These are phyloP conservation scores for Pristionchus mayeri DNA, from an alignment of 2,888 invertebrate species.

Conservation along the genomic window DNA sequence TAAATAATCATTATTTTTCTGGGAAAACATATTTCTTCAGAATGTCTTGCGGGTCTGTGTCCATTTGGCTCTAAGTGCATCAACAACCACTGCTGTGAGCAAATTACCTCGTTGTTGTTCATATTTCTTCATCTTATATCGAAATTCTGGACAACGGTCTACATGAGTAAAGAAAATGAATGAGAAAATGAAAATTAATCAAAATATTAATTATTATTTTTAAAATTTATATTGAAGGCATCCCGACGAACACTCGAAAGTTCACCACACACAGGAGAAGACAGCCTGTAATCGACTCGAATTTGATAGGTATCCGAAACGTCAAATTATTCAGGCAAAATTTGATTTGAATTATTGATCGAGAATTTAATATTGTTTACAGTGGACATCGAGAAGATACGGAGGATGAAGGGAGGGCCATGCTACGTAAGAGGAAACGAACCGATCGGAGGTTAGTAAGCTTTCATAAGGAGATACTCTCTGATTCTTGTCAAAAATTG, in stretches of 20 bases:
- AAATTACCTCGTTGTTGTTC: no score
- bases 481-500: background rate
- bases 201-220: background rate
- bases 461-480: background rate
- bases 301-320: conserved; percentile 5
- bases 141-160: no score
- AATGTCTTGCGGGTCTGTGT: conserved; percentile 66
- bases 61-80: conserved; percentile 67
- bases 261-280: background rate
- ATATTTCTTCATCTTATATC: no score
- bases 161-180: no score
- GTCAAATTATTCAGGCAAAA: background rate
- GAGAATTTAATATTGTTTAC: background rate
- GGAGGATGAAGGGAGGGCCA: conserved; percentile 38
- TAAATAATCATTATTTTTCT: background rate
- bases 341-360: background rate
- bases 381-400: conserved; percentile 48
- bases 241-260: background rate
- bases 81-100: conserved; percentile 66
- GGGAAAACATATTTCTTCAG: conserved; percentile 53
- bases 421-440: conserved; percentile 38
- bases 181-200: no score
- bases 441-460: conserved; percentile 43
- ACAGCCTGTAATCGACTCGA: background rate
- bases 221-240: background rate